Base-by-base conservation (phyloP, 2,888 invertebrate genomes). In the Clusia tigrina region DNA sequence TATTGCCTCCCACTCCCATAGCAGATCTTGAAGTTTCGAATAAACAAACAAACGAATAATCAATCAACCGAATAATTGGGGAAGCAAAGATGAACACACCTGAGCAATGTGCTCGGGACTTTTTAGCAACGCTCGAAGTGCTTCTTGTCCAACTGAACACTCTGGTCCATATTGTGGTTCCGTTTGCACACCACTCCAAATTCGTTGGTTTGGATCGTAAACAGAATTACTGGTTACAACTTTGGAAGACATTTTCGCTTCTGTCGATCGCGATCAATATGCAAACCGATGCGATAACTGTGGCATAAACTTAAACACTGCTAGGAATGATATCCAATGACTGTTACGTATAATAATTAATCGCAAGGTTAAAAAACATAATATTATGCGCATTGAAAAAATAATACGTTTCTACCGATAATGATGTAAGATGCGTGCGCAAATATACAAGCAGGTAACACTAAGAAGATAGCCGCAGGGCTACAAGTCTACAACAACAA, bases 1-100 rank as follows among this genome's bases (percentile, higher is more conserved):
- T 66, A 63, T 23, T 60, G 55, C 18, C 54, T 58, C 9, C 64
- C 67, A 60, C 37, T 66, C 20, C 62, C 63, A 48, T 58, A 66
- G 12, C 65, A 67, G 54, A 67, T 66, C 67, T 67, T 24, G 20
- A 10, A 56, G 25, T 24, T 22, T 17, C n/a, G 22, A 15, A 12
- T 52, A 17, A 26, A 2, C 12, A 32, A 46, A 42, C 37, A 57
- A 20, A 20, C 2, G 18, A 60, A 60, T 2, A 24, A 38, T 53
- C 25, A 51, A 24, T 37, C 20, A 51, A 2, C 20, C 23, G 2
- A 20, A 25, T 15, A 6, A 6, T 15, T 20, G 2, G 12, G 15
- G 2, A 3, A 15, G 2, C 15, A 10, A 25, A 54, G 3, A 54
- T 25, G 25, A 54, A 54, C 54, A 9, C 24, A 61, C 61, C 61